phyloP scores from a whole-genome alignment of 2,888 invertebrate genomes.

The Nomada fucata region DNA sequence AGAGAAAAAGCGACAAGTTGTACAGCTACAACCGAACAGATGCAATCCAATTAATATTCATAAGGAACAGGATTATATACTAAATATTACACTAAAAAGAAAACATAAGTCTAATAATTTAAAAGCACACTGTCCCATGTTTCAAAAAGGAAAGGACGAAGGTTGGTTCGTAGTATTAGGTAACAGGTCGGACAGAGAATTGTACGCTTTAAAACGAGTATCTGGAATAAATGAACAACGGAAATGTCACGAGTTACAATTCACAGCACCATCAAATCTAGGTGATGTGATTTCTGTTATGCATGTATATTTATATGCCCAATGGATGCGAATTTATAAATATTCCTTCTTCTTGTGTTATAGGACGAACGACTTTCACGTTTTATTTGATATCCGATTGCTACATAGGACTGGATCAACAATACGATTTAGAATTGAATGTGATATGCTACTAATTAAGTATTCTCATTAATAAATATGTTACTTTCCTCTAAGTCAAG shows the following conservation, averaged over 20 bases:
- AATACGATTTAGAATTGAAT: conserved; percentile 87
- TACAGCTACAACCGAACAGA: conserved; percentile 60
- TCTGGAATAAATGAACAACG: conserved; percentile 85
- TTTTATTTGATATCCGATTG: conserved; percentile 96
- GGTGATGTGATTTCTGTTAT: conserved; percentile 79
- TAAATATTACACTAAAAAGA: conserved; percentile 86
- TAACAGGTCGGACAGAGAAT: conserved; percentile 88
- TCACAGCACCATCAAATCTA: conserved; percentile 86
- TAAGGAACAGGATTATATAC: conserved; percentile 88
- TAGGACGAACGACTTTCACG: conserved; percentile 91
- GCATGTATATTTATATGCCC: conserved; percentile 16
- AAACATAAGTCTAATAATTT: conserved; percentile 86
- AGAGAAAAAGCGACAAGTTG: conserved; percentile 42
- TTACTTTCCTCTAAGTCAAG: conserved; percentile 11
- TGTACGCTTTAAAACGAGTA: conserved; percentile 93
- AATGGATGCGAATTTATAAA: neutral
- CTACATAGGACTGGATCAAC: conserved; percentile 97
- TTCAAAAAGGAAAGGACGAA: conserved; percentile 97
- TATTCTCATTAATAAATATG: conserved; percentile 6
- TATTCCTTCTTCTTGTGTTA: conserved; percentile 16
- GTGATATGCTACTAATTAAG: conserved; percentile 70
- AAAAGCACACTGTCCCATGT: conserved; percentile 91
- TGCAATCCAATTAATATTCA: conserved; percentile 69
- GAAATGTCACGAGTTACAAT: conserved; percentile 86
- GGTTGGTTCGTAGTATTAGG: conserved; percentile 97